These are phyloP conservation scores for Protonibea diacanthus DNA, from an alignment of 2,797 vertebrate genomes.

Conservation along the genomic window DNA sequence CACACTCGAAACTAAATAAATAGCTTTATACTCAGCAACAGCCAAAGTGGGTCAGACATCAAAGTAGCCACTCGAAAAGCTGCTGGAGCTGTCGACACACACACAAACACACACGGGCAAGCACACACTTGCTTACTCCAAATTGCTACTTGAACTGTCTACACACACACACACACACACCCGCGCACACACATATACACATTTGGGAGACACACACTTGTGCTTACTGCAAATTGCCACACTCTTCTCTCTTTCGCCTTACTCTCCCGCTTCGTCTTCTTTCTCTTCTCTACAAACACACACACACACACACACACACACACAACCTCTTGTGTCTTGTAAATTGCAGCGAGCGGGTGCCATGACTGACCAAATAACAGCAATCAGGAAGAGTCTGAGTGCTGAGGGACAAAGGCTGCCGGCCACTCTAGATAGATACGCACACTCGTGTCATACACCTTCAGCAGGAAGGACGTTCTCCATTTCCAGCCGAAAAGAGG, in stretches of 20 bases:
- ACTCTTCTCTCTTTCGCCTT: constrained; percentile 45
- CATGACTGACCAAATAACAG: constrained; percentile 78
- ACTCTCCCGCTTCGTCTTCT: constrained; percentile 17
- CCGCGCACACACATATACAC: constrained; percentile 48
- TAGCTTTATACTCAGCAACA: constrained; percentile 82
- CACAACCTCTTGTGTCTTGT: constrained; percentile 50
- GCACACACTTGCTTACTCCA: constrained; percentile 69
- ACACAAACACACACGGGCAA: constrained; percentile 40
- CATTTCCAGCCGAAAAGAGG: constrained; percentile 25
- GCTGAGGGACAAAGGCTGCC: constrained; percentile 69
- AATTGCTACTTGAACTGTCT: constrained; percentile 80
- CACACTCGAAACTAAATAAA: constrained; percentile 75
- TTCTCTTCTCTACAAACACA: background rate
- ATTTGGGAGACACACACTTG: constrained; percentile 53
- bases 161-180: constrained; percentile 48
- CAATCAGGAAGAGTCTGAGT: constrained; percentile 75
- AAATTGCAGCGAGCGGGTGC: constrained; percentile 74
- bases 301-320: constrained; percentile 35
- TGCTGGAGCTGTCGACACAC: constrained; percentile 72
- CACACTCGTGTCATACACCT: constrained; percentile 47
- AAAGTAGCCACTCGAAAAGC: constrained; percentile 83
- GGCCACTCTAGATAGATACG: constrained; percentile 60
- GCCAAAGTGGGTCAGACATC: constrained; percentile 85
- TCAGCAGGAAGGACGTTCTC: constrained; percentile 21
- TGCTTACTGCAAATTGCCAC: constrained; percentile 76